These are phyloP conservation scores for Ascaphus truei DNA, from an alignment of 2,113 vertebrate species.

Conservation along the genomic window DNA sequence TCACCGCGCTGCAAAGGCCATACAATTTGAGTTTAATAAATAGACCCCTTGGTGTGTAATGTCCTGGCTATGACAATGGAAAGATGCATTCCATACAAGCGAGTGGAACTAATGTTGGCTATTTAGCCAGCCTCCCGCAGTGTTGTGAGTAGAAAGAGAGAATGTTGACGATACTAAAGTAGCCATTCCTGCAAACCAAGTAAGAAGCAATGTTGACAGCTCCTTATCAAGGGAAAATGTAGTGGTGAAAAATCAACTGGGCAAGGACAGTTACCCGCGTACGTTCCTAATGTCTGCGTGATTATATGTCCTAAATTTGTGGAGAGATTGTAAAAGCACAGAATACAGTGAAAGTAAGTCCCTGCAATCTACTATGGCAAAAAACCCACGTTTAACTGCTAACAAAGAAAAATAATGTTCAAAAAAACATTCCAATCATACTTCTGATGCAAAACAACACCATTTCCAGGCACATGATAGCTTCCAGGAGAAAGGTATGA, in stretches of 20 bases:
- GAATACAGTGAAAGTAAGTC: no score
- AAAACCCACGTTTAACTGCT: no score
- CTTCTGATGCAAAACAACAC: no score
- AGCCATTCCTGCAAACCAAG: not conserved
- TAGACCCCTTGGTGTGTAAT: not conserved
- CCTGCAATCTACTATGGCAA: no score
- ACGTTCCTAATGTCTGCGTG: not conserved
- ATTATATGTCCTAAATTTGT: no score
- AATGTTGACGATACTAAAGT: fast-evolving
- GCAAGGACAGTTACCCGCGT: not conserved
- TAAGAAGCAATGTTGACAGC: not conserved
- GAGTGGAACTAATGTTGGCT: slow-evolving; percentile 1
- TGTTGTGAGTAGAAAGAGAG: not conserved
- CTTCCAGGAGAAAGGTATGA: no score
- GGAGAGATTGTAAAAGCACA: no score
- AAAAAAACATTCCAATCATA: no score
- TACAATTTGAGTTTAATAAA: not conserved
- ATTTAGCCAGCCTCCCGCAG: not conserved
- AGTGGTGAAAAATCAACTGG: not conserved
- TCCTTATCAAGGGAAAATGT: not conserved
- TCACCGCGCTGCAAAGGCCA: no score
- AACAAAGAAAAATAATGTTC: no score
- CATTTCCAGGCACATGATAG: no score
- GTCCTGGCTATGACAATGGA: not conserved
- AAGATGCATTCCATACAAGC: slow-evolving; percentile 1